These are phyloP conservation scores for Zygogramma bicolorata DNA, from an alignment of 2,888 invertebrate species.

Conservation along the genomic window DNA sequence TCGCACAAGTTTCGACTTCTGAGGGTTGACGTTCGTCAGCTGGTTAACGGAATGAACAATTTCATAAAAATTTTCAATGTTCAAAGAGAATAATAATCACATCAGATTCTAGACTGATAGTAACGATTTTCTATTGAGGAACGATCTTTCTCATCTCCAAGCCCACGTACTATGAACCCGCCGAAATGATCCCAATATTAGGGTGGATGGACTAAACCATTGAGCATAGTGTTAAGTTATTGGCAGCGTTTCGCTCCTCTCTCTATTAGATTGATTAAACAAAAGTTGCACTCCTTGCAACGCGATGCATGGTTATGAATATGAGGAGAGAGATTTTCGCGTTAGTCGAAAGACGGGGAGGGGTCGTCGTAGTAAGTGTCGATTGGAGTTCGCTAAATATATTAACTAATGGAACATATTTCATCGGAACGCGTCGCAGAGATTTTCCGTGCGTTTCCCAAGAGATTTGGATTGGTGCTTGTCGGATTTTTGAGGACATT, in stretches of 20 bases:
- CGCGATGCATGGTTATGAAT: constrained; percentile 56
- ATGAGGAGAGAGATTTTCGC: constrained; percentile 56
- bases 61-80: too few species aligned
- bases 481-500: not conserved
- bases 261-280: constrained; percentile 66
- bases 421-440: constrained; percentile 26
- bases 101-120: too few species aligned
- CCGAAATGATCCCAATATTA: constrained; percentile 21
- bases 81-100: too few species aligned
- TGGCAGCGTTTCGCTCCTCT: constrained; percentile 58
- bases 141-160: too few species aligned
- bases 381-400: constrained; percentile 51
- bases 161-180: constrained; percentile 20
- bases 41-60: too few species aligned
- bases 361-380: constrained; percentile 38
- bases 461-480: not conserved
- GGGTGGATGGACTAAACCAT: constrained; percentile 37
- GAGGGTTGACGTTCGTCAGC: too few species aligned
- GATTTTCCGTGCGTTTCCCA: not conserved
- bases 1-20: too few species aligned
- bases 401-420: constrained; percentile 54
- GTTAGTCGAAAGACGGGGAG: constrained; percentile 8
- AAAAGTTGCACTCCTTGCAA: constrained; percentile 48
- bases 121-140: too few species aligned
- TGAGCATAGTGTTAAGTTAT: constrained; percentile 60